phyloP scores from a whole-genome alignment of 2,797 vertebrate species.

The Graptemys geographica region DNA sequence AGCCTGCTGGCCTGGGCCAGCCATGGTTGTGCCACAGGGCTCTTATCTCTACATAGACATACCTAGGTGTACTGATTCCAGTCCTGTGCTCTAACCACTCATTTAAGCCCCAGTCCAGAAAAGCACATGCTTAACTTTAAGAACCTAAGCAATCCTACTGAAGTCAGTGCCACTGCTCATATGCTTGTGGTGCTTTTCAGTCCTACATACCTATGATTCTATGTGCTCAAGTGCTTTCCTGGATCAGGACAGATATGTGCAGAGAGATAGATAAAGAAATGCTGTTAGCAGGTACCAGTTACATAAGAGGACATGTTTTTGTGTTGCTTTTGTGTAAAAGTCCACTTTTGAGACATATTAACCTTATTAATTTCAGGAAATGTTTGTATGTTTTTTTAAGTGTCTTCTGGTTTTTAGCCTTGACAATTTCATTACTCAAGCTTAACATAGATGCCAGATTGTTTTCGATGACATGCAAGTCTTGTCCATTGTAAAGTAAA shows the following conservation, averaged over 20 bases:
- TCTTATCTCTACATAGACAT: too few relatives aligned
- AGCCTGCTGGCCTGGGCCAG: too few relatives aligned
- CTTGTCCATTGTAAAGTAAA: neutral
- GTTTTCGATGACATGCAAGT: neutral
- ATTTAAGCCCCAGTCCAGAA: neutral
- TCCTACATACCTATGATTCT: too few relatives aligned
- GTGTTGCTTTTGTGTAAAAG: neutral
- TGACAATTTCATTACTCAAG: neutral
- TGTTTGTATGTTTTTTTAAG: rapidly evolving
- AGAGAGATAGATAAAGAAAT: neutral
- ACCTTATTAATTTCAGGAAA: neutral
- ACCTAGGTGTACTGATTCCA: rapidly evolving
- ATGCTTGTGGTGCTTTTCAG: too few relatives aligned
- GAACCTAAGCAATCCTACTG: neutral
- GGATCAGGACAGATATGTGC: rapidly evolving
- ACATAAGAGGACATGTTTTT: neutral
- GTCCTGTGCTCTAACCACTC: rapidly evolving
- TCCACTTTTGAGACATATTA: neutral
- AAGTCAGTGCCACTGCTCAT: neutral
- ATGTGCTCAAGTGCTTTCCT: neutral
- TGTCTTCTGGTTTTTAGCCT: neutral
- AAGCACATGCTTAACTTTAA: neutral
- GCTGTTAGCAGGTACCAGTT: neutral
- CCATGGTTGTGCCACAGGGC: too few relatives aligned
- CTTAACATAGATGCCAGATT: neutral